Percentiles rank a stretch among this genome's conserved stretches.
phyloP scores from a whole-genome alignment of 2,113 vertebrate genomes.

The Lycocorax pyrrhopterus region DNA sequence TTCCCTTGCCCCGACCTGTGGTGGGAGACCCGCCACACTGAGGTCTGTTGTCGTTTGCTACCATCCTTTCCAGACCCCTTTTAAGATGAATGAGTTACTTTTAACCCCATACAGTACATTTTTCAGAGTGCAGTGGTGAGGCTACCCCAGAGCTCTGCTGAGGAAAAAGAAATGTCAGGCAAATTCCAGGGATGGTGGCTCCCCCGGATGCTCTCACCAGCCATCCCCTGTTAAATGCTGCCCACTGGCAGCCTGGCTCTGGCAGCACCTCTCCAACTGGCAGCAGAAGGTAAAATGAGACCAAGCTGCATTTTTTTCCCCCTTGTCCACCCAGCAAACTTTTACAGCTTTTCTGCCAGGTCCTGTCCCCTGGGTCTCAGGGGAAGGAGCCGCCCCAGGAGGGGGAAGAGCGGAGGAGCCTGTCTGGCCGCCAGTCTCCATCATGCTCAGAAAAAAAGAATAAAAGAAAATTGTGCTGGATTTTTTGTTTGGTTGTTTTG shows the following conservation, averaged over 20 bases:
- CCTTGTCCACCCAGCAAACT: background rate
- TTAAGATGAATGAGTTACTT: background rate
- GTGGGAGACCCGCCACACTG: background rate
- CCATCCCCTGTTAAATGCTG: background rate
- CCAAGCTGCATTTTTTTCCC: background rate
- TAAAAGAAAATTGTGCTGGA: background rate
- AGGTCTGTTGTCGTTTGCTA: rapidly evolving
- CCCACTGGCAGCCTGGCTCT: background rate
- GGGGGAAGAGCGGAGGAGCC: background rate
- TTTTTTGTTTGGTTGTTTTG: background rate
- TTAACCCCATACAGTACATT: background rate
- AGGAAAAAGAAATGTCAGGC: rapidly evolving
- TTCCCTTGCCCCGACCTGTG: rapidly evolving
- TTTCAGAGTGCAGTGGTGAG: background rate
- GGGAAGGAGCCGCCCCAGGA: background rate
- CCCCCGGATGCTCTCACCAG: background rate
- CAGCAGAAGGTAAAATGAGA: background rate
- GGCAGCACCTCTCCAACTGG: background rate
- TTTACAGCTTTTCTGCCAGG: background rate
- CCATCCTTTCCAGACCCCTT: background rate
- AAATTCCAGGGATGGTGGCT: background rate
- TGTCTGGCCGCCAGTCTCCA: background rate
- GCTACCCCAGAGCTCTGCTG: background rate
- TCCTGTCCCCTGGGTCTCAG: background rate
- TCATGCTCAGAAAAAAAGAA: background rate